phyloP scores from a whole-genome alignment of 2,113 vertebrate species.

The Todiramphus saurophagus region DNA sequence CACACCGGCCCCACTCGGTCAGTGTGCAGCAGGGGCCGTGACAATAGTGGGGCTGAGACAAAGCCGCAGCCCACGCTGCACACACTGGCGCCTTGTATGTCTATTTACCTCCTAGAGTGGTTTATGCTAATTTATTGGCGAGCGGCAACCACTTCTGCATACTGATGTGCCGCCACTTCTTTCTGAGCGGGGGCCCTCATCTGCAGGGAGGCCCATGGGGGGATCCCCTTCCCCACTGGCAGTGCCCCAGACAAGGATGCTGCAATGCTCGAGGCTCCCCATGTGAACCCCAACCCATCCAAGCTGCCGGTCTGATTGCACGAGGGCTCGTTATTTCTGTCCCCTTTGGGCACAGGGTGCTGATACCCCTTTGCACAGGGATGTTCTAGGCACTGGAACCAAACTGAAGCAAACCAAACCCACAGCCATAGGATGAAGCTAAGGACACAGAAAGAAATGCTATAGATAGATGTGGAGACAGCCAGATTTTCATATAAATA shows the following conservation, averaged over 20 bases:
- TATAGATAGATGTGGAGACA: conserved; percentile 47
- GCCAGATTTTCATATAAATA: conserved; percentile 60
- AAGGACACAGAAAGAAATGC: not conserved
- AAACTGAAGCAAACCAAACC: not conserved
- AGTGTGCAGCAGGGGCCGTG: conserved; percentile 66
- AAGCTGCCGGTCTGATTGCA: not conserved
- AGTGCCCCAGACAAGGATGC: conserved; percentile 1
- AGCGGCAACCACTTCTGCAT: conserved; percentile 65
- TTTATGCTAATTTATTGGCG: conserved; percentile 74
- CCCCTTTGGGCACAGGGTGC: not conserved
- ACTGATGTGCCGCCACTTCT: conserved; percentile 61
- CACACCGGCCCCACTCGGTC: conserved; percentile 68
- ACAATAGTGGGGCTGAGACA: conserved; percentile 75
- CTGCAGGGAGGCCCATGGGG: conserved; percentile 10
- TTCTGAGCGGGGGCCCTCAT: conserved; percentile 50
- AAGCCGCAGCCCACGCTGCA: conserved; percentile 68
- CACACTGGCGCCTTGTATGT: conserved; percentile 72
- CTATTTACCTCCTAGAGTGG: conserved; percentile 74
- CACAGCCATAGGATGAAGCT: not conserved
- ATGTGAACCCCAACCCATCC: not conserved
- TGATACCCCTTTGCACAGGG: not conserved
- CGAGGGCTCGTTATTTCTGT: not conserved
- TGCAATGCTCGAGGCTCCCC: not conserved
- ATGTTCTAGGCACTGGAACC: not conserved
- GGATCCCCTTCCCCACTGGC: not conserved